These are phyloP conservation scores for Tryphoninae sp. DNA, from an alignment of 2,888 invertebrate genomes.

Conservation along the genomic window DNA sequence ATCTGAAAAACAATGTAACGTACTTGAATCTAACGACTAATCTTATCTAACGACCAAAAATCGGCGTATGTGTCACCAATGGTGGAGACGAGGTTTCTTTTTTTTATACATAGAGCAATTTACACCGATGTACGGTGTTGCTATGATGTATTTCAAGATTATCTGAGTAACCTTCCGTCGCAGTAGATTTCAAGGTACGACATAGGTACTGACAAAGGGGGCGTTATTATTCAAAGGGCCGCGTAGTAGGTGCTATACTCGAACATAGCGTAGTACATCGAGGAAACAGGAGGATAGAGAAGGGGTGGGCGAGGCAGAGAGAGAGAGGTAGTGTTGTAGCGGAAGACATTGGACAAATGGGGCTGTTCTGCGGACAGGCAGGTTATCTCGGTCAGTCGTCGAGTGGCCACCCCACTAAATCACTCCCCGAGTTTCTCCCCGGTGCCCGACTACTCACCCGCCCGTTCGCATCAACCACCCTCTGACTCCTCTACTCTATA, in stretches of 20 bases:
- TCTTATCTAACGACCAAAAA: too few species aligned
- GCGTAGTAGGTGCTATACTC: constrained; percentile 63
- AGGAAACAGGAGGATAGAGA: constrained; percentile 38
- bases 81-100: too few species aligned
- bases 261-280: constrained; percentile 61
- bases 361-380: constrained; percentile 80
- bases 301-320: constrained; percentile 40
- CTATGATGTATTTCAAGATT: constrained; percentile 41
- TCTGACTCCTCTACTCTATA: constrained; percentile 58
- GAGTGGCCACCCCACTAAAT: constrained; percentile 80
- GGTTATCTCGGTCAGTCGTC: constrained; percentile 80
- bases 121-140: not conserved
- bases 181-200: constrained; percentile 35
- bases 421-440: constrained; percentile 75
- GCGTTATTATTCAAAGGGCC: constrained; percentile 76
- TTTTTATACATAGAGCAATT: too few species aligned
- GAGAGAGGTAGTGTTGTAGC: constrained; percentile 78
- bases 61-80: too few species aligned
- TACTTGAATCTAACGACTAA: too few species aligned
- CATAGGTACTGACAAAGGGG: constrained; percentile 71
- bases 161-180: constrained; percentile 47
- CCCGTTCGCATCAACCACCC: constrained; percentile 58
- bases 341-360: constrained; percentile 80
- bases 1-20: too few species aligned
- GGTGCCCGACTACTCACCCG: constrained; percentile 69